Base-by-base conservation (phyloP, 2,797 vertebrate genomes). In the Phalloptychus januarius region DNA sequence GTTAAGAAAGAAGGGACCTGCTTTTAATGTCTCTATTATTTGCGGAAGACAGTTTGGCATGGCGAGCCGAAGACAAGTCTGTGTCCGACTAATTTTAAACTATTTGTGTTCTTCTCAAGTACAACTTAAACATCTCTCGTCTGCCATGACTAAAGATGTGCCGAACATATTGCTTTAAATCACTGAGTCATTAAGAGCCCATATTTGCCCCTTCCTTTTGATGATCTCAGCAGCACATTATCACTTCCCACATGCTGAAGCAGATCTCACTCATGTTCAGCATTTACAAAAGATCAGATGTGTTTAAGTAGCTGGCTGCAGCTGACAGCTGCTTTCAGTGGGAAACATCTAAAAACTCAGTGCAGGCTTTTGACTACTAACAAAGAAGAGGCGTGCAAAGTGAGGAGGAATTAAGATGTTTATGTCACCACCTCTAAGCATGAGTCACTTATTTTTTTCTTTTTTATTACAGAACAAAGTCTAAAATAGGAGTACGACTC, bases 11-110 rank as follows among this genome's bases (percentile, higher is more conserved):
- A 78, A 42, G 84, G 61, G 0, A 79, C 50, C 52, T 31, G 40
- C 15, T 78, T 89, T 83, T 85, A 88, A 89, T 77, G 80, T 85
- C 84, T 36, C 31, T 77, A 46, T 84, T 69, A 83, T 78, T 88
- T 3, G 15, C 28, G 61, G 28, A 48, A 72, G 54, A 72, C 58
- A 81, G 36, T 75, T 48, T 58, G 77, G 54, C 20, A 45, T 48
- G 54, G 36, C 61, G 67, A 87, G 46, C 44, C 70, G 63, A 70
- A 77, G 75, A 80, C 74, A 7, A 61, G 86, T 79, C 78, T 23
- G 71, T 23, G 7, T 52, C 48, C 48, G 74, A 90, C 75, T 70
- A 70, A 20, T 46, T 11, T 28, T 15, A n/a, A 10, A 20, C 2
- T 3, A 25, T 52, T 45, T 70, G 44, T 28, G 38, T n/a, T 70